These are phyloP conservation scores for Tragulus kanchil DNA, from an alignment of 2,113 vertebrate genomes.

Conservation along the genomic window DNA sequence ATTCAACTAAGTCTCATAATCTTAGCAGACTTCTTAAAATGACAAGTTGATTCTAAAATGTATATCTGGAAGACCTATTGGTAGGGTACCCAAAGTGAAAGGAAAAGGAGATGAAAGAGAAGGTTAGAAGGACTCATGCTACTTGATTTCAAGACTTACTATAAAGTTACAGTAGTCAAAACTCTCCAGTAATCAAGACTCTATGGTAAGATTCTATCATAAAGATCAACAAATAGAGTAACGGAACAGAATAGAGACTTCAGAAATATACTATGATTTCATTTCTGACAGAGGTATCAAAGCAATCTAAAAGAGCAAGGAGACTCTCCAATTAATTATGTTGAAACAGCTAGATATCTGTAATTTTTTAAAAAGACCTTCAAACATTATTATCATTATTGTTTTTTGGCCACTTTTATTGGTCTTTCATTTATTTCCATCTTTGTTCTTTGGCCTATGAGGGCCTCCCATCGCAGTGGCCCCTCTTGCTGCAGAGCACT, in stretches of 20 bases:
- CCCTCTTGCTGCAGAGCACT: too few relatives aligned
- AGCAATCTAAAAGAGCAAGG: not conserved
- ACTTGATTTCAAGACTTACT: not conserved
- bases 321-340: not conserved
- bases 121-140: not conserved
- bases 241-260: not conserved
- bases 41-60: slow-evolving; percentile 16
- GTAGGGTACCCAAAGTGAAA: not conserved
- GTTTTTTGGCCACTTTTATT: too few relatives aligned
- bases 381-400: too few relatives aligned
- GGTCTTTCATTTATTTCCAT: too few relatives aligned
- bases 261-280: not conserved
- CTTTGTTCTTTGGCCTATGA: too few relatives aligned
- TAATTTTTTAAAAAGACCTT: not conserved
- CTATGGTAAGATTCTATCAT: not conserved
- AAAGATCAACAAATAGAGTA: not conserved
- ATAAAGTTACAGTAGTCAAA: not conserved
- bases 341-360: not conserved
- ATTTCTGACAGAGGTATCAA: not conserved
- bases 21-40: not conserved
- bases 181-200: not conserved
- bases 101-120: not conserved
- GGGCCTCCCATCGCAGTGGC: too few relatives aligned
- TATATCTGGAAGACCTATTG: not conserved
- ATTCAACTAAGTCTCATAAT: not conserved